Evolutionary conservation across 1,140 invertebrate species (phyloP).

Genomic region (Drosophila pallidifrons): DNA sequence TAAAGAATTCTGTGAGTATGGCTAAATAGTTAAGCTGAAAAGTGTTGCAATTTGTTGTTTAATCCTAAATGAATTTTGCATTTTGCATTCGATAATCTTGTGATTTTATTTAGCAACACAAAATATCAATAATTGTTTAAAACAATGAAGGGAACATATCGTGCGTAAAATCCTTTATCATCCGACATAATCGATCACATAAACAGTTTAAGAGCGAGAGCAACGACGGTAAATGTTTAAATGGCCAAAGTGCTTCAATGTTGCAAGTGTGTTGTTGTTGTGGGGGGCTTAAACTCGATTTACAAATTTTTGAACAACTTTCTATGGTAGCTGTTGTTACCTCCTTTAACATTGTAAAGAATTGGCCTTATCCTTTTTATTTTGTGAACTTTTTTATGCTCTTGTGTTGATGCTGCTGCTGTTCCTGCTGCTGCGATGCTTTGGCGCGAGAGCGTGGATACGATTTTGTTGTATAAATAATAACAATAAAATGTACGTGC

Average conservation of each 20-base stretch:
- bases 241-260: constrained; percentile 18
- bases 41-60: too few species aligned
- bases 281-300: constrained; percentile 46
- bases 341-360: constrained; percentile 33
- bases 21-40: too few species aligned
- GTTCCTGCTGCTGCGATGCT: background rate
- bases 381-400: background rate
- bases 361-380: constrained; percentile 26
- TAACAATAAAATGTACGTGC: constrained; percentile 67
- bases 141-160: background rate
- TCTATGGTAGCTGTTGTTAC: constrained; percentile 16
- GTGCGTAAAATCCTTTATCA: constrained; percentile 6
- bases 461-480: constrained; percentile 60
- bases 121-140: background rate
- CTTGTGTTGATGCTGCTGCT: background rate
- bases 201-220: constrained; percentile 10
- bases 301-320: constrained; percentile 43
- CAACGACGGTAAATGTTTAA: constrained; percentile 11
- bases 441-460: constrained; percentile 21
- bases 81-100: too few species aligned
- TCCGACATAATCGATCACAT: constrained; percentile 22
- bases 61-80: too few species aligned
- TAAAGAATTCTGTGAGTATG: too few species aligned
- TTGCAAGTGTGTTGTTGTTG: background rate
- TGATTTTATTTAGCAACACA: too few species aligned